Percentiles rank a stretch among this genome's conserved stretches.
Conservation (phyloP, 2,888 invertebrate species). For the Philhelius pedissequus region DNA sequence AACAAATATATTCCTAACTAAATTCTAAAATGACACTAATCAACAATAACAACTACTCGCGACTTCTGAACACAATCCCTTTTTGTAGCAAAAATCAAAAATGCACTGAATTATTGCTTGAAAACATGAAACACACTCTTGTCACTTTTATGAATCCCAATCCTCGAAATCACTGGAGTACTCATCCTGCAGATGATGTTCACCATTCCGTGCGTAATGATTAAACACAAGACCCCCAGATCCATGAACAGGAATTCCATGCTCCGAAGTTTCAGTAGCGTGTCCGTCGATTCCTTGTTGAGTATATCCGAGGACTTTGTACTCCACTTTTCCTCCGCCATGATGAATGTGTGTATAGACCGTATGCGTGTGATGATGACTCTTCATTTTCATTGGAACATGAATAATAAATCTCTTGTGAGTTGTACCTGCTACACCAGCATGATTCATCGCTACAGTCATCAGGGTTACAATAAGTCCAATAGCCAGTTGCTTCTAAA, state of each 20-base stretch:
- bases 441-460: slow-evolving; percentile 35
- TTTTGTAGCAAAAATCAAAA: background rate
- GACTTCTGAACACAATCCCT: slow-evolving; percentile 16
- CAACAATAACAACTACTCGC: slow-evolving; percentile 3
- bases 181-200: slow-evolving; percentile 45
- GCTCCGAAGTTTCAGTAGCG: slow-evolving; percentile 70
- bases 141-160: slow-evolving; percentile 43
- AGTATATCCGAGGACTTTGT: slow-evolving; percentile 77
- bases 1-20: slow-evolving; percentile 16
- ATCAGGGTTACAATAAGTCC: slow-evolving; percentile 49
- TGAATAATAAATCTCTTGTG: slow-evolving; percentile 89
- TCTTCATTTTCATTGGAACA: slow-evolving; percentile 88
- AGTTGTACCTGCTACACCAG: slow-evolving; percentile 25
- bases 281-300: slow-evolving; percentile 79
- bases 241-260: slow-evolving; percentile 80
- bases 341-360: slow-evolving; percentile 85
- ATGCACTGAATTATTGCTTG: slow-evolving; percentile 35
- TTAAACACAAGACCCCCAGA: slow-evolving; percentile 77
- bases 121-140: background rate
- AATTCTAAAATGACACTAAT: slow-evolving; percentile 62
- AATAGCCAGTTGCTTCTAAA: slow-evolving; percentile 47
- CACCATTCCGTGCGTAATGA: slow-evolving; percentile 75
- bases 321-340: slow-evolving; percentile 79
- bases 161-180: slow-evolving; percentile 46
- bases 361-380: slow-evolving; percentile 88